Evolutionary conservation across 1,140 invertebrate genomes (phyloP).

Genomic region (Linepithema humile): DNA sequence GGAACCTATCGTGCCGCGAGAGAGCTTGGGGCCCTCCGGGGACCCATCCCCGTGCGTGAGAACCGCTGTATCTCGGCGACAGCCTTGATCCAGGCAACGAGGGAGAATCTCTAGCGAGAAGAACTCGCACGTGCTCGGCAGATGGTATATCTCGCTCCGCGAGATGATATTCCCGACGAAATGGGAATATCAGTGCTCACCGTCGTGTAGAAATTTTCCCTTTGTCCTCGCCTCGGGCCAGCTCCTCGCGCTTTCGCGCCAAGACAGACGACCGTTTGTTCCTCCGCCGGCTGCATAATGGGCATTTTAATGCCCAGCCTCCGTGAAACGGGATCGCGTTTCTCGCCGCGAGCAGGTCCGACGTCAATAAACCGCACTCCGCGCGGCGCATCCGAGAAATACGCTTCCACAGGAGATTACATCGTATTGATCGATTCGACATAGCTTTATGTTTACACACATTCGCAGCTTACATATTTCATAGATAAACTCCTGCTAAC

Average conservation of each 20-base stretch:
- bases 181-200: constrained; percentile 63
- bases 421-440: too few species aligned
- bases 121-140: constrained; percentile 70
- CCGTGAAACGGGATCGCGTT: constrained; percentile 20
- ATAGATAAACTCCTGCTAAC: too few species aligned
- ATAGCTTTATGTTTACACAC: too few species aligned
- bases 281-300: constrained; percentile 47
- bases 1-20: neutral
- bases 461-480: too few species aligned
- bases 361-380: neutral
- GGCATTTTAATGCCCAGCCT: constrained; percentile 8
- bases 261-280: constrained; percentile 40
- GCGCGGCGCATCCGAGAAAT: neutral
- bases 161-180: constrained; percentile 68
- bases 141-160: constrained; percentile 62
- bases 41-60: constrained; percentile 39
- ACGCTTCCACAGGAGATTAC: too few species aligned
- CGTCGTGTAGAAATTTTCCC: constrained; percentile 52
- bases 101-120: neutral
- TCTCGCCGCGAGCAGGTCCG: neutral
- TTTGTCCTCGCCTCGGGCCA: constrained; percentile 36
- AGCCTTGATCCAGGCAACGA: constrained; percentile 54
- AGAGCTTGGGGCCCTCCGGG: neutral
- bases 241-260: neutral
- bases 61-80: constrained; percentile 62